These are phyloP conservation scores for Urocolius indicus DNA, from an alignment of 2,113 vertebrate genomes.

Conservation along the genomic window DNA sequence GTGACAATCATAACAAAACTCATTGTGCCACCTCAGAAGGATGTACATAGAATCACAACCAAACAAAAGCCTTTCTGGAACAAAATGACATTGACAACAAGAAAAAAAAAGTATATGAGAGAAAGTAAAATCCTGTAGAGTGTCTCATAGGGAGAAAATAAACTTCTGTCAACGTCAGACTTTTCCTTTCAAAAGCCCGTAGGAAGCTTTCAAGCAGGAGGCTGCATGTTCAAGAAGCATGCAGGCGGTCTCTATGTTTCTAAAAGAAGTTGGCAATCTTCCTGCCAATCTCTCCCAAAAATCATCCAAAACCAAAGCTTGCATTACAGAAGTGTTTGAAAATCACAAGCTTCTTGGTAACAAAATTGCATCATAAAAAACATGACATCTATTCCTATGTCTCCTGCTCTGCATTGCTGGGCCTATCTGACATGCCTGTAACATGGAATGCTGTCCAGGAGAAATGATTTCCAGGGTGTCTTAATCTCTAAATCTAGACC, in stretches of 20 bases:
- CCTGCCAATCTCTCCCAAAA: not conserved
- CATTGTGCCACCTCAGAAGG: not conserved
- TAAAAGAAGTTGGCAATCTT: not conserved
- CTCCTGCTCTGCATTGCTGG: not conserved
- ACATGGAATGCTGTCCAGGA: not conserved
- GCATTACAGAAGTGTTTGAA: not conserved
- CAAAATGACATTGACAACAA: not conserved
- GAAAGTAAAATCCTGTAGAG: not conserved
- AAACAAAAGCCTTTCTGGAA: not conserved
- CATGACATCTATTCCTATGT: not conserved
- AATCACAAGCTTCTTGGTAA: not conserved
- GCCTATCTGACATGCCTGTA: not conserved
- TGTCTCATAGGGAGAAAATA: not conserved
- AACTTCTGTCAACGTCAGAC: not conserved
- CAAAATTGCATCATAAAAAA: not conserved
- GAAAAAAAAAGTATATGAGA: not conserved
- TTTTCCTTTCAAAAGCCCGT: not conserved
- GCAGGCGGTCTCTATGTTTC: not conserved
- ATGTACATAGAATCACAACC: not conserved
- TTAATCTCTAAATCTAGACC: constrained; percentile 58
- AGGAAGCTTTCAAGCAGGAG: not conserved
- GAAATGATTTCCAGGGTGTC: constrained; percentile 16
- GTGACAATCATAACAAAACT: not conserved
- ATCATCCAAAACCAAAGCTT: not conserved
- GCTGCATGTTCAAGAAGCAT: not conserved